phyloP scores from a whole-genome alignment of 2,797 vertebrate species.

The Chloroceryle inda region DNA sequence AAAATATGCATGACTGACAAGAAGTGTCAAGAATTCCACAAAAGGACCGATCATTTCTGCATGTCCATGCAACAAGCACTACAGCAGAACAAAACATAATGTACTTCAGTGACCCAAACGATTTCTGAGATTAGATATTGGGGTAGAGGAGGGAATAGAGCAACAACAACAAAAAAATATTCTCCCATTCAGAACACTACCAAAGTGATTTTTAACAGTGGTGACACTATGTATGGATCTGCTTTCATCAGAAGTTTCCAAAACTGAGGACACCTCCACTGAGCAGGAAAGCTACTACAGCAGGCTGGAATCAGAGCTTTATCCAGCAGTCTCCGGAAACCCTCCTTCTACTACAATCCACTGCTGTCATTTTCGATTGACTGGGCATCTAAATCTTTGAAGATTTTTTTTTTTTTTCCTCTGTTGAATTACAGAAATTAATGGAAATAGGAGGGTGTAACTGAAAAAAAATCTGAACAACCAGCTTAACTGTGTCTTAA shows the following conservation, averaged over 20 bases:
- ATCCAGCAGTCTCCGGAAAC: neutral
- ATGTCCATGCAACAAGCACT: neutral
- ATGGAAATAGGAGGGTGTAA: neutral
- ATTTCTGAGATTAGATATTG: neutral
- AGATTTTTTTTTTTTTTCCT: neutral
- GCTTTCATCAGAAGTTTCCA: neutral
- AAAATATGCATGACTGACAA: neutral
- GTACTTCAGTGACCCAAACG: neutral
- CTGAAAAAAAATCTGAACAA: neutral
- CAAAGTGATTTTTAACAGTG: neutral
- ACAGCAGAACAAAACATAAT: neutral
- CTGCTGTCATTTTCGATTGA: neutral
- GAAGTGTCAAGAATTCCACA: neutral
- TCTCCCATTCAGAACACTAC: neutral
- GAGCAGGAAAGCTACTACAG: neutral
- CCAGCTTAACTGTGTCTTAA: neutral
- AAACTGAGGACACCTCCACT: neutral
- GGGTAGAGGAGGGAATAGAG: neutral
- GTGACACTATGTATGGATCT: neutral
- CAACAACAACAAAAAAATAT: neutral
- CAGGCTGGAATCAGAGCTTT: neutral
- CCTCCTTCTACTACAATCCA: rapidly evolving
- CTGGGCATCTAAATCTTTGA: neutral
- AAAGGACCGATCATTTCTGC: neutral
- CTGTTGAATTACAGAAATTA: neutral